Evolutionary conservation across 1,140 invertebrate species (phyloP), one percentile per base, ranked within the genome.

Genomic region (Diorhabda sublineata): DNA sequence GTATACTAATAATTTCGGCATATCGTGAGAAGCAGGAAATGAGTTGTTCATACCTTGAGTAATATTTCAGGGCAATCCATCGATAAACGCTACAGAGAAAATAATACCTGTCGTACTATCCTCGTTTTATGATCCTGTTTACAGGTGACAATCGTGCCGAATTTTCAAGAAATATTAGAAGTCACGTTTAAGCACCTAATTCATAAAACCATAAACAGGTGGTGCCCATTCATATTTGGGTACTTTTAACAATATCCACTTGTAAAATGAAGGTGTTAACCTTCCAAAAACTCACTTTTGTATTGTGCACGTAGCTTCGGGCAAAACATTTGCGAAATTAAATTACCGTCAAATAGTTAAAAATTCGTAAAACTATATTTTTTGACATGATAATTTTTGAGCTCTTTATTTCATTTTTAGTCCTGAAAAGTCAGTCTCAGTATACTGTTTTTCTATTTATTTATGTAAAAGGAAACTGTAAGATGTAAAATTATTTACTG

Each of bases 141-240:
- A 67, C 67, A 71, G 66, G 70, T 69, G 72, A 71, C 69, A 73
- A 73, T 73, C 67, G 58, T 66, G 47, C 41, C 56, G 68, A 69
- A 73, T 71, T 63, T 67, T 45, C 52, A 64, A 70, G 61, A 71
- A 68, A 69, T 66, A 58, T 63, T 9, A 59, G 59, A 71, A 69
- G 73, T 74, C 73, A 74, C 73, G 73, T 74, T 69, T 69, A 11
- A 60, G 61, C 61, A 71, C 26, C 26, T 26, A 26, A 68, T 73
- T 57, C 8, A 44, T 58, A 65, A 8, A 43, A 43, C 62, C 64
- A 43, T 71, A 67, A 68, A 72, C 72, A 73, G 69, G 72, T 26
- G 26, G 26, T 73, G 72, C 70, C 66, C 64, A 26, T 9, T 69
- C 8, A 42, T 43, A 61, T 8, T 61, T 41, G 26, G 26, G 26